Evolutionary conservation across 2,797 vertebrate species (phyloP).

Genomic region (Microctenopoma lineatum): DNA sequence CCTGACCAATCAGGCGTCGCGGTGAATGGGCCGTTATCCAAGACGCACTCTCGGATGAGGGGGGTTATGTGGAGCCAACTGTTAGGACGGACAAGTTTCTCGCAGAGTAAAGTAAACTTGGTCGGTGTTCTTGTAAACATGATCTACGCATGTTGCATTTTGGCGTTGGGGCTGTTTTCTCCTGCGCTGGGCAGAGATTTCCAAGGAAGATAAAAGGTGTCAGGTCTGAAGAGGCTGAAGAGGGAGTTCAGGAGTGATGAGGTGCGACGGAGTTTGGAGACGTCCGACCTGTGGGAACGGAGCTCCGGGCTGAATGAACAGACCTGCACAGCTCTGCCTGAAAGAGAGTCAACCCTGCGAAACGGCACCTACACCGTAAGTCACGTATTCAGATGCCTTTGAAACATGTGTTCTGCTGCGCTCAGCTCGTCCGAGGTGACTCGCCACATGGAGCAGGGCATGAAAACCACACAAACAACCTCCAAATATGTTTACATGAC

Average conservation of each 20-base stretch:
- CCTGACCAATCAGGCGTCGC: constrained; percentile 60
- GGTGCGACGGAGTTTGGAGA: constrained; percentile 38
- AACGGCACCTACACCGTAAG: constrained; percentile 91
- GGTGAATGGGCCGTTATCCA: constrained; percentile 62
- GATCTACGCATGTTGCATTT: constrained; percentile 49
- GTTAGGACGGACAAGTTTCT: constrained; percentile 41
- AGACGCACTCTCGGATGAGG: constrained; percentile 55
- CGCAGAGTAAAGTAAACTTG: constrained; percentile 30
- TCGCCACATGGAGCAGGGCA: constrained; percentile 30
- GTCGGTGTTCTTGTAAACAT: constrained; percentile 59
- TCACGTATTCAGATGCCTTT: not conserved
- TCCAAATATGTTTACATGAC: not conserved
- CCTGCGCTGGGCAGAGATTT: constrained; percentile 47
- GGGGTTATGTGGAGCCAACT: constrained; percentile 44
- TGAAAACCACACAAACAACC: constrained; percentile 11
- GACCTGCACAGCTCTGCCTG: constrained; percentile 76
- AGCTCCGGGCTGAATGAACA: constrained; percentile 69
- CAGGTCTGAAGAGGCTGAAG: constrained; percentile 41
- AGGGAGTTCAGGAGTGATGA: constrained; percentile 38
- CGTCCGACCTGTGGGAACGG: constrained; percentile 42
- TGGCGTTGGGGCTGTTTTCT: constrained; percentile 58
- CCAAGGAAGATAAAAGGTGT: constrained; percentile 1
- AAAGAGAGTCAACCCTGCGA: constrained; percentile 73
- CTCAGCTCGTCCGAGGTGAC: not conserved
- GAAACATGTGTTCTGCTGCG: too few relatives aligned